phyloP scores from a whole-genome alignment of 2,113 vertebrate species.

The Corythornis madagascariensis region DNA sequence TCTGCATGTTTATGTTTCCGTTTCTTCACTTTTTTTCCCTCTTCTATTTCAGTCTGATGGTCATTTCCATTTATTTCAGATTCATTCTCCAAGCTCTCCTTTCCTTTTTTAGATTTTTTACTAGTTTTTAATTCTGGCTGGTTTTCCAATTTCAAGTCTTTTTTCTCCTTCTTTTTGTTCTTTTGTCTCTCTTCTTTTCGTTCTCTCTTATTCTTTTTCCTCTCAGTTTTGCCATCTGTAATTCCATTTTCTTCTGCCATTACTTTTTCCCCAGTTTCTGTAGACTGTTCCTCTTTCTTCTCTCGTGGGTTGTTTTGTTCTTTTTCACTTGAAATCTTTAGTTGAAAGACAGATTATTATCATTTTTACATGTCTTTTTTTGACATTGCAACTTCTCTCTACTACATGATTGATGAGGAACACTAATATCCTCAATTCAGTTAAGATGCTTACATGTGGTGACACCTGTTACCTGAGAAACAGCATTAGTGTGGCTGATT shows the following conservation, averaged over 20 bases:
- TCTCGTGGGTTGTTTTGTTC: not conserved
- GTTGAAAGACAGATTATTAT: not conserved
- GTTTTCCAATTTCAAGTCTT: slow-evolving; percentile 64
- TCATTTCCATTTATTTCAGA: not conserved
- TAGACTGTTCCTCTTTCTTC: not conserved
- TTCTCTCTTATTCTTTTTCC: slow-evolving; percentile 85
- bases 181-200: slow-evolving; percentile 85
- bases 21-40: slow-evolving; percentile 14
- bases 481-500: not conserved
- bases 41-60: not conserved
- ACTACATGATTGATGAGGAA: not conserved
- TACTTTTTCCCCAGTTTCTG: not conserved
- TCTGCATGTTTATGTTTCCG: slow-evolving; percentile 64
- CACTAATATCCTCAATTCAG: not conserved
- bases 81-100: not conserved
- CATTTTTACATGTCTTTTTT: not conserved
- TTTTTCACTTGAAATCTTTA: slow-evolving; percentile 46
- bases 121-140: slow-evolving; percentile 47
- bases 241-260: not conserved
- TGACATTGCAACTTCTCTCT: not conserved
- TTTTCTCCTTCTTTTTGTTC: slow-evolving; percentile 79
- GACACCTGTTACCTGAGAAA: not conserved
- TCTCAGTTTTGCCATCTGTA: slow-evolving; percentile 35
- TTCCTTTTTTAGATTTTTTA: slow-evolving; percentile 66
- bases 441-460: not conserved